Conservation (phyloP, 2,888 invertebrate species). For the Ectemnius continuus region DNA sequence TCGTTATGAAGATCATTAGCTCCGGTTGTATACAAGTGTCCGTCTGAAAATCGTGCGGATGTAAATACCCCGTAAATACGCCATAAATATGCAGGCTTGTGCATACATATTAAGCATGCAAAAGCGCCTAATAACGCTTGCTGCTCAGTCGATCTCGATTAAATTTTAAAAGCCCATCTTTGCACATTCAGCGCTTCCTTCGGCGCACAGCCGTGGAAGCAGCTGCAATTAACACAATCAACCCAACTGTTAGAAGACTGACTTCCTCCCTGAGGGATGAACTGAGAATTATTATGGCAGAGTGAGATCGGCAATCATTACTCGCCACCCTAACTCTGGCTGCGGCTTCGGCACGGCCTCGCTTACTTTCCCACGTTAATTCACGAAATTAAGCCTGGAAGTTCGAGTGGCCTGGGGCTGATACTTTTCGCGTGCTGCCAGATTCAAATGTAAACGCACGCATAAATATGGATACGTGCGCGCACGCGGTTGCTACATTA, state of each 20-base stretch:
- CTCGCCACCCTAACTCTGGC: no score
- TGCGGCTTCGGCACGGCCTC: not conserved
- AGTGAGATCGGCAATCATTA: no score
- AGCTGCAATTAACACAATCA: no score
- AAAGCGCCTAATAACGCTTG: conserved; percentile 32
- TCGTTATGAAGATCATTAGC: no score
- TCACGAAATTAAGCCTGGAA: conserved; percentile 7
- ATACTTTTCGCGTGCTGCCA: not conserved
- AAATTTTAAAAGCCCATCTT: conserved; percentile 22
- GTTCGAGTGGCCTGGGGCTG: not conserved
- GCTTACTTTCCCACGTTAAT: conserved; percentile 8
- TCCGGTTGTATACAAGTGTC: not conserved
- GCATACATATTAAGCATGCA: conserved; percentile 38
- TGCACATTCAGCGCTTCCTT: no score
- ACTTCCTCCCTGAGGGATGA: no score
- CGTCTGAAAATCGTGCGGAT: conserved; percentile 20
- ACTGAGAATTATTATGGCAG: no score
- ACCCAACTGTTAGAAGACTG: no score
- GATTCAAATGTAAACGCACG: conserved; percentile 1
- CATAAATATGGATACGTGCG: conserved; percentile 3
- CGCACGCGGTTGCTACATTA: conserved; percentile 5
- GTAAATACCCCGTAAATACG: conserved; percentile 39
- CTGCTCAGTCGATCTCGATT: conserved; percentile 26
- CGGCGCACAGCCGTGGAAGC: no score
- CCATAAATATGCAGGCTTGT: conserved; percentile 42